These are phyloP conservation scores for Saimiri boliviensis DNA, from an alignment of 2,113 vertebrate genomes.

Conservation along the genomic window DNA sequence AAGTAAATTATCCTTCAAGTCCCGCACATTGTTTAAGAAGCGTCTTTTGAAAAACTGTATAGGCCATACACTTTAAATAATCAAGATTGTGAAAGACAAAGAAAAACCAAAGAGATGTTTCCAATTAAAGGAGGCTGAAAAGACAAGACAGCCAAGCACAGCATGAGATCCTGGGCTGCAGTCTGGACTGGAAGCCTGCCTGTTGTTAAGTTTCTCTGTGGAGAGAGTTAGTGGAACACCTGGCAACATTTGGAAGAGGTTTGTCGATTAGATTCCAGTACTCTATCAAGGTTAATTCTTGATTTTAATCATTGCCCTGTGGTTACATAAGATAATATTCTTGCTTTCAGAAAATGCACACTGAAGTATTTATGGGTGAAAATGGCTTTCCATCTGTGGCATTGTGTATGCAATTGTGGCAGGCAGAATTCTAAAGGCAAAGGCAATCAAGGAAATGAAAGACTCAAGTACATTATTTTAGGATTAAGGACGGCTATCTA, in stretches of 20 bases:
- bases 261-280: background rate
- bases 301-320: background rate
- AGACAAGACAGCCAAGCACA: fast-evolving
- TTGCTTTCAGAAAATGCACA: background rate
- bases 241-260: background rate
- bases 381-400: background rate
- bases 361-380: background rate
- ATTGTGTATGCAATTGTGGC: background rate
- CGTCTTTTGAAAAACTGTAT: background rate
- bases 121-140: background rate
- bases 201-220: background rate
- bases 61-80: background rate
- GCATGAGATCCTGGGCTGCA: fast-evolving
- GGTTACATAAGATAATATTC: background rate
- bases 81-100: background rate
- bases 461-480: no score
- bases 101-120: background rate
- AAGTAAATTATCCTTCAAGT: background rate
- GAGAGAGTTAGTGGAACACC: background rate
- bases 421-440: background rate
- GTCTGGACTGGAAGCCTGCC: fast-evolving
- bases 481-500: background rate
- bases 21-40: background rate
- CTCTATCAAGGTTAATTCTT: background rate
- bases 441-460: background rate